Conservation (phyloP, 1,140 invertebrate genomes). For the fruit fly (Drosophila melanogaster) region DNA sequence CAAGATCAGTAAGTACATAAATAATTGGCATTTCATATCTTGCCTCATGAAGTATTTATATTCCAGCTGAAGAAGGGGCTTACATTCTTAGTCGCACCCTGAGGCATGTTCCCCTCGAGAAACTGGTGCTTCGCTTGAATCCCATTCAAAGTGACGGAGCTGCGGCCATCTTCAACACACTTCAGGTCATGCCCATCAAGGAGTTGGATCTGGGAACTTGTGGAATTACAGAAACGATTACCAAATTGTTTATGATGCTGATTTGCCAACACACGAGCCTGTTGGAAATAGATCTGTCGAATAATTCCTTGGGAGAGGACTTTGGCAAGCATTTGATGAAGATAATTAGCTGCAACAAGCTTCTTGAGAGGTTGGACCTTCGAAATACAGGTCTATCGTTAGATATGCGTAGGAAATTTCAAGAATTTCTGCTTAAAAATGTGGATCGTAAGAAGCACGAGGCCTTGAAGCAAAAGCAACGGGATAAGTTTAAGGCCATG, state of each 20-base stretch:
- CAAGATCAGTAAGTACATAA: constrained; percentile 68
- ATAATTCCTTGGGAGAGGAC: constrained; percentile 72
- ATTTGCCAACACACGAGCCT: constrained; percentile 69
- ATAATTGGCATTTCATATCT: too few relatives aligned
- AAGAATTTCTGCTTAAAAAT: constrained; percentile 62
- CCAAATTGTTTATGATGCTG: constrained; percentile 76
- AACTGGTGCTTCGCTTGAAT: constrained; percentile 73
- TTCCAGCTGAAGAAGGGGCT: constrained; percentile 78
- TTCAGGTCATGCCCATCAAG: constrained; percentile 65
- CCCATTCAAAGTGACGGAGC: constrained; percentile 81
- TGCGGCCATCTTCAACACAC: constrained; percentile 73
- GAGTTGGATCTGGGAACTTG: constrained; percentile 69
- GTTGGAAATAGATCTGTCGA: constrained; percentile 70
- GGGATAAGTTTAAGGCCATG: constrained; percentile 66
- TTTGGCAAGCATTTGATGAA: constrained; percentile 74
- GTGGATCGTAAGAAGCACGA: constrained; percentile 61
- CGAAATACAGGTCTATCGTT: constrained; percentile 70
- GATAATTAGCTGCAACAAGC: constrained; percentile 71
- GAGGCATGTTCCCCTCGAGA: constrained; percentile 52
- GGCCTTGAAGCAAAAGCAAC: constrained; percentile 51
- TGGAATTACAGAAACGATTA: constrained; percentile 63
- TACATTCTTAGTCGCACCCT: constrained; percentile 68
- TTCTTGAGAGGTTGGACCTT: constrained; percentile 67
- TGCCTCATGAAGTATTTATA: not conserved
- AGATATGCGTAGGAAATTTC: constrained; percentile 59